Conservation (phyloP, 2,113 vertebrate species). For the Panthera leo region DNA sequence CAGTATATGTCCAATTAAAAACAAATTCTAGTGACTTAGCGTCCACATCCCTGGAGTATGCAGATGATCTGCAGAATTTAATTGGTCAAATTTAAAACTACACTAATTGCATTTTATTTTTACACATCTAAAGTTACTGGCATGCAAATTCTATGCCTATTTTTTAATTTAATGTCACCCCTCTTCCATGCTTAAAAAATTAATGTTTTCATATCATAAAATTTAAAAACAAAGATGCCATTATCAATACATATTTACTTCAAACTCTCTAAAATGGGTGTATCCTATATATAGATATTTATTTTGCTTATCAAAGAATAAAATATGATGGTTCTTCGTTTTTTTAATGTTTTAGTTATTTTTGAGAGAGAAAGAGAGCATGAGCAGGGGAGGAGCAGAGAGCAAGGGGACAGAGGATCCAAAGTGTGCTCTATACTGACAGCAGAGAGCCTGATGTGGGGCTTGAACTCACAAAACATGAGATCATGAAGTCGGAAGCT, state of each 20-base stretch:
- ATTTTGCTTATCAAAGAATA: conserved; percentile 82
- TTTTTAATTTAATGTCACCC: conserved; percentile 84
- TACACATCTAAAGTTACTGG: conserved; percentile 85
- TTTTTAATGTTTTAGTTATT: no score
- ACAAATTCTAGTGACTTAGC: conserved; percentile 73
- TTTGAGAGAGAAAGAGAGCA: no score
- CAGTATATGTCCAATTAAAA: conserved; percentile 70
- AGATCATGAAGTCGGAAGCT: no score
- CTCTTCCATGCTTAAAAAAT: conserved; percentile 81
- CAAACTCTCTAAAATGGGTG: conserved; percentile 77
- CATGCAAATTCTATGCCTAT: conserved; percentile 82
- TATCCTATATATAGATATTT: conserved; percentile 84
- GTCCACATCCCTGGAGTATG: conserved; percentile 61
- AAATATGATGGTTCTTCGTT: conserved; percentile 57
- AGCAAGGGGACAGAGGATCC: no score
- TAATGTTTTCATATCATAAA: conserved; percentile 81
- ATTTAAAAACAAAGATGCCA: conserved; percentile 82
- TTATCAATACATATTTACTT: conserved; percentile 72
- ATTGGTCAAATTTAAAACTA: conserved; percentile 83
- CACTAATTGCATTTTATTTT: conserved; percentile 86
- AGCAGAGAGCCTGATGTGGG: no score
- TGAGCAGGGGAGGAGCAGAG: no score
- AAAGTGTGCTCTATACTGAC: no score
- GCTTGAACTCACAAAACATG: no score
- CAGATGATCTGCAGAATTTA: conserved; percentile 79